Conservation (phyloP, 2,888 invertebrate species). For the Dichetophora obliterata region DNA sequence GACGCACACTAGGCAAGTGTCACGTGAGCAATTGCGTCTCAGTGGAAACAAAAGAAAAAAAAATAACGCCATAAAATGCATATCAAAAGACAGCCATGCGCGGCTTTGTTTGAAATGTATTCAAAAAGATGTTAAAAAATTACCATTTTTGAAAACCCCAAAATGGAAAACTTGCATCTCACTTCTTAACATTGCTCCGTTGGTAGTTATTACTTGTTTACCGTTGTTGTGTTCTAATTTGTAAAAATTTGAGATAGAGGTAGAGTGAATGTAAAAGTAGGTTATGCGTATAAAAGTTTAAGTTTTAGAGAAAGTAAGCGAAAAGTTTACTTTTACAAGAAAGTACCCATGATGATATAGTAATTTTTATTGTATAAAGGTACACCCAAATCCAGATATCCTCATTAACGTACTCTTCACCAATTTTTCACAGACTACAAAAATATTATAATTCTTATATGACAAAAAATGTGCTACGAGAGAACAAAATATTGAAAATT, state of each 20-base stretch:
- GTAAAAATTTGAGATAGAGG: neutral
- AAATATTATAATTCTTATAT: too few species aligned
- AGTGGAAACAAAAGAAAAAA: slow-evolving; percentile 24
- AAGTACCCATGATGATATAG: too few species aligned
- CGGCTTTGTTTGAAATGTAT: slow-evolving; percentile 39
- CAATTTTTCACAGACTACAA: too few species aligned
- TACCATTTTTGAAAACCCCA: neutral
- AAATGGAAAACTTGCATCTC: neutral
- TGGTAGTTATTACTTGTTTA: neutral
- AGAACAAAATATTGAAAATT: too few species aligned
- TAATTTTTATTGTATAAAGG: too few species aligned
- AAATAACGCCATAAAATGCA: neutral
- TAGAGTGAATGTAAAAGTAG: too few species aligned
- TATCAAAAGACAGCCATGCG: slow-evolving; percentile 5
- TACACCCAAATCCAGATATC: too few species aligned
- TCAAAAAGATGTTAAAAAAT: neutral
- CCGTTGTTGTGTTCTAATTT: neutral
- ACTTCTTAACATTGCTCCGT: neutral
- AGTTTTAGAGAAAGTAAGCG: too few species aligned
- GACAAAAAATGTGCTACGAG: too few species aligned
- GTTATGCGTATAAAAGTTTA: too few species aligned
- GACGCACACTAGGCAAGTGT: neutral
- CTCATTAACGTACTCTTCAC: too few species aligned
- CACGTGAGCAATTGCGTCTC: neutral
- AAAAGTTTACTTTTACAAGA: too few species aligned